phyloP scores from a whole-genome alignment of 1,140 invertebrate genomes.

The Monomorium pharaonis region DNA sequence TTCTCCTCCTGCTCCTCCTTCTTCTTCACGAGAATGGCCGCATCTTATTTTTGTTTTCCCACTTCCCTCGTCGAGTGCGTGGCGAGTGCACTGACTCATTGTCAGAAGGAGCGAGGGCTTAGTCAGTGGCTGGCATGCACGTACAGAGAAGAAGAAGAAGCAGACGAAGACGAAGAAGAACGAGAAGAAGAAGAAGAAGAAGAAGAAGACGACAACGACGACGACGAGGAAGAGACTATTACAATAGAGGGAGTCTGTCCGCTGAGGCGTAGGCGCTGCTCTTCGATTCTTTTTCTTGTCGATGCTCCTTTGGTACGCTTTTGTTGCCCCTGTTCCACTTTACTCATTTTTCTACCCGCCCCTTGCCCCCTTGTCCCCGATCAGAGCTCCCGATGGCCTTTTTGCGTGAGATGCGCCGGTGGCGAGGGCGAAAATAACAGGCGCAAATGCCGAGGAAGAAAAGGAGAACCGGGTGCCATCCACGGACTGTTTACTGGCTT shows the following conservation, averaged over 20 bases:
- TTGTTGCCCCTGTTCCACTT: conserved; percentile 57
- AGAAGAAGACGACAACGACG: conserved; percentile 62
- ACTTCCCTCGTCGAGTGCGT: conserved; percentile 65
- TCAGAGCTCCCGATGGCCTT: neutral
- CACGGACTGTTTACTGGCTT: conserved; percentile 76
- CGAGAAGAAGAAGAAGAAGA: conserved; percentile 66
- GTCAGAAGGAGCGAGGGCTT: conserved; percentile 70
- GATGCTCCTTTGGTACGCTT: conserved; percentile 57
- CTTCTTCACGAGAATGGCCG: conserved; percentile 14
- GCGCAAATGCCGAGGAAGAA: conserved; percentile 58
- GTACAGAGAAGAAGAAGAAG: conserved; percentile 74
- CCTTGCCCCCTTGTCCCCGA: conserved; percentile 30
- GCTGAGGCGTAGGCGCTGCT: conserved; percentile 67
- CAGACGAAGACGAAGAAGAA: conserved; percentile 65
- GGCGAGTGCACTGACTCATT: conserved; percentile 75
- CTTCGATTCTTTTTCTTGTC: conserved; percentile 62
- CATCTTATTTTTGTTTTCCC: conserved; percentile 63
- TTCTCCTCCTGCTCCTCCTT: neutral
- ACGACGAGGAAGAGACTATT: conserved; percentile 68
- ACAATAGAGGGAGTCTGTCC: conserved; percentile 71
- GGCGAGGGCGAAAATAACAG: conserved; percentile 78
- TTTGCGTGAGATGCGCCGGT: conserved; percentile 53
- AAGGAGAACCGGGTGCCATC: conserved; percentile 66
- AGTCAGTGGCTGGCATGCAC: conserved; percentile 73
- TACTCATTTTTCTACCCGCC: conserved; percentile 64